A percentile compares a stretch with the other conserved stretches of the same genome.
Evolutionary conservation across 2,888 invertebrate species (phyloP).

Genomic region (Hipparchia semele): DNA sequence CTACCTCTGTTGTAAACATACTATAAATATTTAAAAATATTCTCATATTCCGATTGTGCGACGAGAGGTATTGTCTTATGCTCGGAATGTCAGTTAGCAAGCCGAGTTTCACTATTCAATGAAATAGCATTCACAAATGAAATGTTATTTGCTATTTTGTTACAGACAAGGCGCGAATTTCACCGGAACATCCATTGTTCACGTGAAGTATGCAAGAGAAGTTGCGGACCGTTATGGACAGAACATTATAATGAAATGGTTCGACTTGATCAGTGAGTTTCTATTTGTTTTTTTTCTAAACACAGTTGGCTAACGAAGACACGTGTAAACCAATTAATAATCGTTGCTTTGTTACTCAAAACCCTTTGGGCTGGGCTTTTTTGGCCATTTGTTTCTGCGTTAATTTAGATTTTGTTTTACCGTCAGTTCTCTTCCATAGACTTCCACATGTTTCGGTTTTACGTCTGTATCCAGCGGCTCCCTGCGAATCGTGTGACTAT

Average conservation of each 20-base stretch:
- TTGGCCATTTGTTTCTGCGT: no score
- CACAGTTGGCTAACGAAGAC: not conserved
- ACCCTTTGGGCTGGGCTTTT: no score
- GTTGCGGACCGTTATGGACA: constrained; percentile 74
- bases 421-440: no score
- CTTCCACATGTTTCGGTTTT: no score
- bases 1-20: no score
- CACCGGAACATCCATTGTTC: constrained; percentile 71
- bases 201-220: constrained; percentile 71
- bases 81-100: not conserved
- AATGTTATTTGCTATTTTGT: constrained; percentile 43
- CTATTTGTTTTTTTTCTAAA: not conserved
- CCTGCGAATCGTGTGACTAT: no score
- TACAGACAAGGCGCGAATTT: constrained; percentile 71
- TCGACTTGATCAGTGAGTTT: constrained; percentile 75
- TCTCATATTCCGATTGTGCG: no score
- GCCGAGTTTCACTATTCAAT: not conserved
- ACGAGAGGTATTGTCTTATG: no score
- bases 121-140: not conserved
- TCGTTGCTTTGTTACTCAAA: not conserved
- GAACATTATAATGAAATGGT: constrained; percentile 80
- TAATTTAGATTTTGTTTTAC: no score
- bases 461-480: no score
- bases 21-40: no score
- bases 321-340: not conserved